phyloP scores from a whole-genome alignment of 1,140 invertebrate species.

The Camponotus pennsylvanicus region DNA sequence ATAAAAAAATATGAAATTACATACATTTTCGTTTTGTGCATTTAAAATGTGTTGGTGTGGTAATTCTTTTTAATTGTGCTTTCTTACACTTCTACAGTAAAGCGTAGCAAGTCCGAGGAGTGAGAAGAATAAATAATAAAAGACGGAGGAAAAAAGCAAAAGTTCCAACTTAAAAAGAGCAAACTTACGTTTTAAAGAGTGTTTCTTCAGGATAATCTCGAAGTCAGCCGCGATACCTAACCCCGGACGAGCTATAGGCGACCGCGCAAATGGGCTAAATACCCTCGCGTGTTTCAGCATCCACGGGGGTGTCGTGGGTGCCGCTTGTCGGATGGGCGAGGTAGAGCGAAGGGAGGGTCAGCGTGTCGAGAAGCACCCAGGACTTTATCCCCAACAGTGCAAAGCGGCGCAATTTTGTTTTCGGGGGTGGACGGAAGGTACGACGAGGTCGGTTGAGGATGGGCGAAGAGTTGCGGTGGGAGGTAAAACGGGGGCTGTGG shows the following conservation, averaged over 20 bases:
- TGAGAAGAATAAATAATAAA: slow-evolving; percentile 2
- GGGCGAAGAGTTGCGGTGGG: slow-evolving; percentile 6
- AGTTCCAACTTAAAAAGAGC: slow-evolving; percentile 2
- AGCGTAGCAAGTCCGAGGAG: slow-evolving; percentile 12
- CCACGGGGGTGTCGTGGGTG: slow-evolving; percentile 46
- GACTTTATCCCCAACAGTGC: slow-evolving; percentile 72
- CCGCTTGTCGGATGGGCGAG: slow-evolving; percentile 12
- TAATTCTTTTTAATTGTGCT: slow-evolving; percentile 19
- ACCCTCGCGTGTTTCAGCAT: slow-evolving; percentile 39
- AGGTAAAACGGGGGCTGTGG: neutral
- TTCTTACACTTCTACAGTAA: slow-evolving; percentile 2
- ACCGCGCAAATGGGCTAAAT: slow-evolving; percentile 61
- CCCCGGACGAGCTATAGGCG: slow-evolving; percentile 25
- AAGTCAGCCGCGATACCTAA: slow-evolving; percentile 65
- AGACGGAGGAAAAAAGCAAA: neutral
- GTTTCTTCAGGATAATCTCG: slow-evolving; percentile 46
- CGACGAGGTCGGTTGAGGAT: slow-evolving; percentile 25
- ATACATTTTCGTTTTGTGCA: neutral
- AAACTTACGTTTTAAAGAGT: slow-evolving; percentile 23
- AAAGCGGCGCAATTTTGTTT: slow-evolving; percentile 76
- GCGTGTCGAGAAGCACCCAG: slow-evolving; percentile 49
- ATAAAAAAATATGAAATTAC: neutral
- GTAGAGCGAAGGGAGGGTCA: slow-evolving; percentile 3
- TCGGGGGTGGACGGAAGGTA: slow-evolving; percentile 43
- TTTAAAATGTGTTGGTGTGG: neutral